Evolutionary conservation across 92 coral and sea anemone species (phyloP), one percentile per base, ranked within the genome.

Genomic region (Chrysogorgia sp.): DNA sequence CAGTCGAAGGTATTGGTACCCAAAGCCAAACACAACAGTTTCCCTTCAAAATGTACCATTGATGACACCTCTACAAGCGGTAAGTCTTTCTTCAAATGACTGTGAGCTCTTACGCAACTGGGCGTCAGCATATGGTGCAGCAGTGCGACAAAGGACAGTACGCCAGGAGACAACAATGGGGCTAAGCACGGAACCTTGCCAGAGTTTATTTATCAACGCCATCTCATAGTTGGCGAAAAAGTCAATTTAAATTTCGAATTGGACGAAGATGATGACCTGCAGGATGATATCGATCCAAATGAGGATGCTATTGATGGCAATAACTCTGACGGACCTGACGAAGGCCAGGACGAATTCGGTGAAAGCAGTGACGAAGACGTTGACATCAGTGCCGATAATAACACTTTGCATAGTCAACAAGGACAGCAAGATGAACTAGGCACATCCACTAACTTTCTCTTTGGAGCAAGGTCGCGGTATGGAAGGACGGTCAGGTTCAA

Each of bases 351-450:
- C 14, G 83, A 80, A 57, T 83, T 59, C 35, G 88, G 78, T 79
- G 74, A 67, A 62, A 79, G 86, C 74, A 86, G 90, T 67, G 88
- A 80, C 84, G 83, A 87, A 75, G 90, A 82, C 17, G 87, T 75
- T 59, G 88, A 83, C 40, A 33, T 75, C 77, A 72, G 37, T 74
- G 52, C 83, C 47, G 84, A 82, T 47, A 50, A 65, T 47, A 59
- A 75, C 75, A 45, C 63, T 70, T 76, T 75, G 9, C 71, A 62
- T 43, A 56, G 70, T 45, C 71, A 63, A 40, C 74, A 66, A 66
- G 74, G 22, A 25, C 40, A 31, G 45, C 80, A 75, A 68, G 90
- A 77, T 57, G 86, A 82, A 65, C 55, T 86, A 57, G 84, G 86
- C 55, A 69, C 87, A 67, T 56, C 77, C 59, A 70, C 77, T 1